Percentiles rank a stretch among this genome's conserved stretches.
These are phyloP conservation scores for Python bivittatus DNA, from an alignment of 2,113 vertebrate genomes.

Conservation along the genomic window DNA sequence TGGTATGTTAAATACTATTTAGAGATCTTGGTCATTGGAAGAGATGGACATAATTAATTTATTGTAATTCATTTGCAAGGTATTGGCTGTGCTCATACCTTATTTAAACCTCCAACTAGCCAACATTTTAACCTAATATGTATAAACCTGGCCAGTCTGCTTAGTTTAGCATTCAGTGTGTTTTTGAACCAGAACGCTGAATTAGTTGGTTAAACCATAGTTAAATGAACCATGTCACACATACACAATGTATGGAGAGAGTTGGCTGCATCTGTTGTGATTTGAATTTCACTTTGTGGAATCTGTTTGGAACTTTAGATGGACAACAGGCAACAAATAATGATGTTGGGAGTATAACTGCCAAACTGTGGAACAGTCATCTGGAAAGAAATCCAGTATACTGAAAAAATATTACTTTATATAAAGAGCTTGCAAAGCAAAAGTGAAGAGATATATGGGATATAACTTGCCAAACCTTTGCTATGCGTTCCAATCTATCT, in stretches of 20 bases:
- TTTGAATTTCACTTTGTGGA: slow-evolving; percentile 5
- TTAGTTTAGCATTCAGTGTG: background rate
- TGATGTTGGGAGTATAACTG: slow-evolving; percentile 28
- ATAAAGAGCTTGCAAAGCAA: slow-evolving; percentile 11
- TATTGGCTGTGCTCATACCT: background rate
- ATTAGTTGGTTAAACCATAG: background rate
- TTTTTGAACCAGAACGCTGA: no score
- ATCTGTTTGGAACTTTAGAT: slow-evolving; percentile 27
- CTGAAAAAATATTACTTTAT: slow-evolving; percentile 38
- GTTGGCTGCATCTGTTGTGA: background rate
- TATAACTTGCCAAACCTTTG: slow-evolving; percentile 18
- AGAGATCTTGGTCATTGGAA: background rate
- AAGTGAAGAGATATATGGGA: slow-evolving; percentile 24
- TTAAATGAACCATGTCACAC: background rate
- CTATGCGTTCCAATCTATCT: background rate
- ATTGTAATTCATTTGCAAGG: background rate
- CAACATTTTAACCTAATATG: background rate
- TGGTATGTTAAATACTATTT: background rate
- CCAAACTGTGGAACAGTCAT: slow-evolving; percentile 34
- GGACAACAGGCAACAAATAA: slow-evolving; percentile 37
- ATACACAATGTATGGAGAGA: background rate
- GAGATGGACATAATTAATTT: background rate
- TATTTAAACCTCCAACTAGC: background rate
- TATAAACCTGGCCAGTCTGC: background rate
- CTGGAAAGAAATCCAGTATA: slow-evolving; percentile 46